Conservation (phyloP, 1,140 invertebrate species). For the Scylla paramamosain region DNA sequence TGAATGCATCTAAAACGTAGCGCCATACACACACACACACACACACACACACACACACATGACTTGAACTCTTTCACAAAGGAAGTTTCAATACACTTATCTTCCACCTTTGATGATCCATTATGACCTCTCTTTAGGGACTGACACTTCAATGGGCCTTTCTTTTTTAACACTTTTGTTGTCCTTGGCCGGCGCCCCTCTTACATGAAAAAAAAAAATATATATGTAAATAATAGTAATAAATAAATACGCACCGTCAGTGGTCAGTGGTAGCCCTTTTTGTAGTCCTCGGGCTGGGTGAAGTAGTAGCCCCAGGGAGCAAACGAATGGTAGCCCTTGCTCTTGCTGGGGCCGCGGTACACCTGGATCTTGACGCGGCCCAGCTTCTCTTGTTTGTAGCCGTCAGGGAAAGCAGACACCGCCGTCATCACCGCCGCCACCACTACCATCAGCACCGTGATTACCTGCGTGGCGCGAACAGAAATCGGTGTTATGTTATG, state of each 20-base stretch:
- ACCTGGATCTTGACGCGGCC: conserved; percentile 77
- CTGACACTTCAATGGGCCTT: too few relatives aligned
- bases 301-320: conserved; percentile 78
- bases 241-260: background rate
- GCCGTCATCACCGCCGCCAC: background rate
- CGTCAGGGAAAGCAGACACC: conserved; percentile 21
- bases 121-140: too few relatives aligned
- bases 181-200: too few relatives aligned
- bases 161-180: too few relatives aligned
- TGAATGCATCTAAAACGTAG: too few relatives aligned
- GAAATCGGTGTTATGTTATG: background rate
- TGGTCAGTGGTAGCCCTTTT: conserved; percentile 67
- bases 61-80: too few relatives aligned
- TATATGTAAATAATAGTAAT: too few relatives aligned
- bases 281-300: conserved; percentile 80
- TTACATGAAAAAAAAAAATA: too few relatives aligned
- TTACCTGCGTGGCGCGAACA: background rate
- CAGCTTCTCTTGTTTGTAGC: conserved; percentile 56
- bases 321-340: conserved; percentile 78
- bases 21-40: too few relatives aligned
- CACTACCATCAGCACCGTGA: background rate
- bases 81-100: too few relatives aligned
- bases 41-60: too few relatives aligned
- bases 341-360: conserved; percentile 78
- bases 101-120: too few relatives aligned